Evolutionary conservation across 2,888 invertebrate genomes (phyloP).

Genomic region (Lissocephala sabroskyi): DNA sequence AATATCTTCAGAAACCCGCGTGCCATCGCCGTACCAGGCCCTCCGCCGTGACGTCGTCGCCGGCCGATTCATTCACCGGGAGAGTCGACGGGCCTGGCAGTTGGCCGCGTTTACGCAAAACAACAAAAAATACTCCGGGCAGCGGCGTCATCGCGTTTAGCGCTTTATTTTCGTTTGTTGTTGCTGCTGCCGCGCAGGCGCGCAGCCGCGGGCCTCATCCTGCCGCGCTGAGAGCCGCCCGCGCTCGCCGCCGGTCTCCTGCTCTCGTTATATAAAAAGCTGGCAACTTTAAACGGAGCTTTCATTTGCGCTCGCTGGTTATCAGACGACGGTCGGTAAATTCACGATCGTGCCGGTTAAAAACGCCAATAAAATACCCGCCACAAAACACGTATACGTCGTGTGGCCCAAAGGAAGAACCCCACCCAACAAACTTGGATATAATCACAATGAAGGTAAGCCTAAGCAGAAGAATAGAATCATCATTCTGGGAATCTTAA

Average conservation of each 20-base stretch:
- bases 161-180: background rate
- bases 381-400: constrained; percentile 45
- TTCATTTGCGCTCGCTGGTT: constrained; percentile 60
- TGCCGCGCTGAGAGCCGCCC: background rate
- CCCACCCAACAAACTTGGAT: background rate
- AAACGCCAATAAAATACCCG: constrained; percentile 7
- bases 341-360: constrained; percentile 5
- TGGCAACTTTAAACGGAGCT: constrained; percentile 43
- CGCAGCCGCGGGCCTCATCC: background rate
- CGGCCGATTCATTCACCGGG: too few relatives aligned
- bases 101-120: too few relatives aligned
- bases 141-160: too few relatives aligned
- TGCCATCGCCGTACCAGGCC: too few relatives aligned
- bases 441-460: too few relatives aligned
- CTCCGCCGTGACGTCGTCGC: too few relatives aligned
- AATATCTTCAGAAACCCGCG: too few relatives aligned
- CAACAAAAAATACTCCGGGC: too few relatives aligned
- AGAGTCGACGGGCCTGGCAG: too few relatives aligned
- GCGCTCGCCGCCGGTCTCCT: constrained; percentile 7
- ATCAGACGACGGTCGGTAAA: constrained; percentile 42
- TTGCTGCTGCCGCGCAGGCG: constrained; percentile 2
- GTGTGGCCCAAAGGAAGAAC: constrained; percentile 21
- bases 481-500: too few relatives aligned
- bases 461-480: too few relatives aligned
- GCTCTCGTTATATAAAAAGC: constrained; percentile 57